Evolutionary conservation across 2,113 vertebrate genomes (phyloP).

Genomic region (Stercorarius parasiticus): DNA sequence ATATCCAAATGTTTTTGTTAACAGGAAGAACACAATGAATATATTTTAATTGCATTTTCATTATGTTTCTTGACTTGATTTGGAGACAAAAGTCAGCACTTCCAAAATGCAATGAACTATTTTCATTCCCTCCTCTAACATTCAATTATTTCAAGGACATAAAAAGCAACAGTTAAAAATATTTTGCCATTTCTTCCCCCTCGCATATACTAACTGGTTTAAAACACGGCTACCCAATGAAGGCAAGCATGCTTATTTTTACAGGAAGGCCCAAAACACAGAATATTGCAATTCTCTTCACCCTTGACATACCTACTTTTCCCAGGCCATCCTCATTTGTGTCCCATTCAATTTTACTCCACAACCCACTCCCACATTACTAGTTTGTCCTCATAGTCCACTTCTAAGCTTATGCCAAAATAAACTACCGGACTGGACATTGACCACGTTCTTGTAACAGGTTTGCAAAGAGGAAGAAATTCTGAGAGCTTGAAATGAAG

Average conservation of each 20-base stretch:
- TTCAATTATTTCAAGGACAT: not conserved
- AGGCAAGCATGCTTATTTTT: not conserved
- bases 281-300: not conserved
- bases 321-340: not conserved
- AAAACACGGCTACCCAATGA: not conserved
- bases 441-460: not conserved
- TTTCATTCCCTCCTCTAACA: not conserved
- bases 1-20: not conserved
- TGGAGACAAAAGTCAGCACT: not conserved
- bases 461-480: not conserved
- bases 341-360: not conserved
- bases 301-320: not conserved
- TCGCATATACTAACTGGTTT: not conserved
- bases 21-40: not conserved
- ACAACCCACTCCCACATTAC: not conserved
- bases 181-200: not conserved
- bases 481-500: not conserved
- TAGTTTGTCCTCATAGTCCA: not conserved
- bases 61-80: not conserved
- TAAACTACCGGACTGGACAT: not conserved
- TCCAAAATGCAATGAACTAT: not conserved
- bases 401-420: not conserved
- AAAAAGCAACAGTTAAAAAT: not conserved
- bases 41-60: not conserved
- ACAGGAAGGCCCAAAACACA: not conserved